These are phyloP conservation scores for Melanotaenia parkinsoni DNA, from an alignment of 2,797 vertebrate species.

Conservation along the genomic window DNA sequence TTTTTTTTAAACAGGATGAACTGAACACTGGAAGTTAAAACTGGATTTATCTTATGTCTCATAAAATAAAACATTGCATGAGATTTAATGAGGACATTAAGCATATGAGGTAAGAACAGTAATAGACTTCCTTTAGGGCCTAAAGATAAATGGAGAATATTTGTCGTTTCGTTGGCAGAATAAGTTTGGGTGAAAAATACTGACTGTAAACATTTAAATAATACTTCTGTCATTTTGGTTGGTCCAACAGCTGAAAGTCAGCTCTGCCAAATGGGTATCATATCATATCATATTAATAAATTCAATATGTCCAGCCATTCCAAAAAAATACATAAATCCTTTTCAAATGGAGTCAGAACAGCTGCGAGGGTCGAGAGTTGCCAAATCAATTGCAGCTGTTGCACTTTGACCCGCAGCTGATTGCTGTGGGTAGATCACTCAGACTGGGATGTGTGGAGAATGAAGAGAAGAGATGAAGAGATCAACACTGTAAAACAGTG, in stretches of 20 bases:
- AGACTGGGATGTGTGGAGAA: slow-evolving; percentile 21
- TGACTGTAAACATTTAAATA: not conserved
- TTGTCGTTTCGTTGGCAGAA: no score
- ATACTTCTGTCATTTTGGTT: no score
- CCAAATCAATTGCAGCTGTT: slow-evolving; percentile 56
- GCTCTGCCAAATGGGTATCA: not conserved
- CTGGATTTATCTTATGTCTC: not conserved
- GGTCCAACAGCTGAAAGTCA: not conserved
- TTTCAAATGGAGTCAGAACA: slow-evolving; percentile 31
- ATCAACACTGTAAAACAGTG: slow-evolving; percentile 39
- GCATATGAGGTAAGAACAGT: not conserved
- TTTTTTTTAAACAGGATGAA: not conserved
- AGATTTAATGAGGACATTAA: not conserved
- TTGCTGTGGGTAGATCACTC: slow-evolving; percentile 21
- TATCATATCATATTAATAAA: slow-evolving; percentile 5
- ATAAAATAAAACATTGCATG: not conserved
- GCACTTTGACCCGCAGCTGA: slow-evolving; percentile 22
- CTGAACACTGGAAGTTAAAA: not conserved
- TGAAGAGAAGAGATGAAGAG: slow-evolving; percentile 5
- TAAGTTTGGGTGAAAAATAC: not conserved
- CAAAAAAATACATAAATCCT: slow-evolving; percentile 20
- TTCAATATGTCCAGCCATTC: slow-evolving; percentile 2
- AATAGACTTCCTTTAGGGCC: not conserved
- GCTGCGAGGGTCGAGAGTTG: slow-evolving; percentile 32
- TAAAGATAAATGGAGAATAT: no score